phyloP scores from a whole-genome alignment of 2,888 invertebrate species.

The Drosophila mimetica region DNA sequence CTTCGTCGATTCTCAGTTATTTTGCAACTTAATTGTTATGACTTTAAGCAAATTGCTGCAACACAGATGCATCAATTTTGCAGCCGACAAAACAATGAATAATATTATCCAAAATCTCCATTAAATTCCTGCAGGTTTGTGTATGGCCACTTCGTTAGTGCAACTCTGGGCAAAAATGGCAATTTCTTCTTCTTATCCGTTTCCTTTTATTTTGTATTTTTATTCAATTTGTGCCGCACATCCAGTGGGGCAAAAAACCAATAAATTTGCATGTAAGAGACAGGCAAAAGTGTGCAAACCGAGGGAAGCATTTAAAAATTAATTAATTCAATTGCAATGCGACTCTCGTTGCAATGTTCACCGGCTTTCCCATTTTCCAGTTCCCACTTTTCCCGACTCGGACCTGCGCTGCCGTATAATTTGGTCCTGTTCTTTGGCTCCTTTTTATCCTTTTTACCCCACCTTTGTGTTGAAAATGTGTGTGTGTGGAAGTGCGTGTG shows the following conservation, averaged over 20 bases:
- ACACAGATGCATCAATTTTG: slow-evolving; percentile 1
- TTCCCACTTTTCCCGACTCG: slow-evolving; percentile 11
- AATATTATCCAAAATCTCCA: slow-evolving; percentile 6
- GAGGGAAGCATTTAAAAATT: slow-evolving; percentile 61
- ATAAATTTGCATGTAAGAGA: slow-evolving; percentile 67
- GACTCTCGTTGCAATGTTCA: slow-evolving; percentile 38
- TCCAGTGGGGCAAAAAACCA: slow-evolving; percentile 44
- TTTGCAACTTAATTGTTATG: slow-evolving; percentile 20
- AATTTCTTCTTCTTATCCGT: slow-evolving; percentile 25
- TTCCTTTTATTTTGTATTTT: slow-evolving; percentile 51
- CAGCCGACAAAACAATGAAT: slow-evolving; percentile 11
- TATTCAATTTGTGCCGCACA: slow-evolving; percentile 45
- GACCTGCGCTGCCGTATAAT: slow-evolving; percentile 45
- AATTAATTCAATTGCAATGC: slow-evolving; percentile 73
- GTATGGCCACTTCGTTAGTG: slow-evolving; percentile 12
- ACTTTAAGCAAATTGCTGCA: not conserved
- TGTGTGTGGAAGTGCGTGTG: slow-evolving; percentile 21
- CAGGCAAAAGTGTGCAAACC: slow-evolving; percentile 43
- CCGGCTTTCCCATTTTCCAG: slow-evolving; percentile 4
- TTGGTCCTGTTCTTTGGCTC: slow-evolving; percentile 44
- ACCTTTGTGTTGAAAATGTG: slow-evolving; percentile 1
- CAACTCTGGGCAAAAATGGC: slow-evolving; percentile 16
- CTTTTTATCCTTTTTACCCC: slow-evolving; percentile 26
- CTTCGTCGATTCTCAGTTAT: slow-evolving; percentile 3
- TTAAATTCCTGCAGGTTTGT: slow-evolving; percentile 3